Evolutionary conservation across 2,113 vertebrate genomes (phyloP).

Genomic region (Osmerus eperlanus): DNA sequence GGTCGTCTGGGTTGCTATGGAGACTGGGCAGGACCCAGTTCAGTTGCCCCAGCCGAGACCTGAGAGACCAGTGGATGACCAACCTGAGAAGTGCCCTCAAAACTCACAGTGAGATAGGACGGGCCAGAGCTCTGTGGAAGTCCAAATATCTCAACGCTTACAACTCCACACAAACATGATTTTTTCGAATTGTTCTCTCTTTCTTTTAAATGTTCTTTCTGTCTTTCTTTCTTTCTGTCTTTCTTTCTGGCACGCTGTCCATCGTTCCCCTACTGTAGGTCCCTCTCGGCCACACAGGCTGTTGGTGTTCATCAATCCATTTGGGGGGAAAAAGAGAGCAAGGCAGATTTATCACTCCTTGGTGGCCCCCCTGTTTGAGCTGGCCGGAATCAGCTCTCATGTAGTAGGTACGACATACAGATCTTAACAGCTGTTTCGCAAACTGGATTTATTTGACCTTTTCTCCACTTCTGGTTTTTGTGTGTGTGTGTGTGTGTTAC

Average conservation of each 20-base stretch:
- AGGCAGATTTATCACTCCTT: constrained; percentile 71
- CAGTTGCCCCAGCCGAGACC: constrained; percentile 67
- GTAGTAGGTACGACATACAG: constrained; percentile 70
- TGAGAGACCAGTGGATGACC: constrained; percentile 72
- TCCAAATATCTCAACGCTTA: neutral
- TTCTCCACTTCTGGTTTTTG: neutral
- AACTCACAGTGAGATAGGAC: constrained; percentile 63
- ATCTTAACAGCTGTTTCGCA: constrained; percentile 31
- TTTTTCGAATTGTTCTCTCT: no score
- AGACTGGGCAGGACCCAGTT: constrained; percentile 71
- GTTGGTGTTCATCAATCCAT: constrained; percentile 81
- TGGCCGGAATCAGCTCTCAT: constrained; percentile 77
- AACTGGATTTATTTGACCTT: constrained; percentile 10
- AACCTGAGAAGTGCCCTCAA: constrained; percentile 63
- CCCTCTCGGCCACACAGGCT: constrained; percentile 69
- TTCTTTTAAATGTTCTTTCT: neutral
- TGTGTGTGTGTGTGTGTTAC: no score
- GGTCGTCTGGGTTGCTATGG: constrained; percentile 64
- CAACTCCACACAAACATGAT: neutral
- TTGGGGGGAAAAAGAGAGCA: constrained; percentile 73
- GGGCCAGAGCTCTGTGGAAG: neutral
- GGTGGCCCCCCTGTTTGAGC: constrained; percentile 75
- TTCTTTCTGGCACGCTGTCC: neutral
- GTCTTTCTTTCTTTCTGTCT: neutral
- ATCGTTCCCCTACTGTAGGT: constrained; percentile 35